Evolutionary conservation across 2,888 invertebrate species (phyloP).

Genomic region (Eurytoma californica): DNA sequence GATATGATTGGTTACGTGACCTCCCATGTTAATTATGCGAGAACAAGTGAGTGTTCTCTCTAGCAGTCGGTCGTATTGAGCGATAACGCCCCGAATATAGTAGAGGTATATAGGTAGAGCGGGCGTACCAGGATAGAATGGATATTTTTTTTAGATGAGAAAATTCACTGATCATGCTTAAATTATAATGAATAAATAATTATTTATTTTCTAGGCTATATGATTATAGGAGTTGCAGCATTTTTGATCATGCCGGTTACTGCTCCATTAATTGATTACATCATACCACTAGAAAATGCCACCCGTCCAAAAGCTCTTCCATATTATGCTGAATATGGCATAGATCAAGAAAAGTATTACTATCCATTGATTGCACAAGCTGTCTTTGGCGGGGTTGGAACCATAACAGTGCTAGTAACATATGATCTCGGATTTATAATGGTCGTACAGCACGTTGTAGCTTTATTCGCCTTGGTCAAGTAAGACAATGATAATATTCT

Average conservation of each 20-base stretch:
- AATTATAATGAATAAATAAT: too few relatives aligned
- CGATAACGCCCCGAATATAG: too few relatives aligned
- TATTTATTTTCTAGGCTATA: neutral
- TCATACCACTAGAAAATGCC: slow-evolving; percentile 17
- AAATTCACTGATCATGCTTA: too few relatives aligned
- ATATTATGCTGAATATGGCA: slow-evolving; percentile 38
- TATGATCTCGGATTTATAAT: slow-evolving; percentile 26
- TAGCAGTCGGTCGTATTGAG: too few relatives aligned
- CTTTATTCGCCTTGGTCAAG: slow-evolving; percentile 17
- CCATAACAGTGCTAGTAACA: neutral
- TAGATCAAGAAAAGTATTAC: slow-evolving; percentile 32
- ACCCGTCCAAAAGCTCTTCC: slow-evolving; percentile 24
- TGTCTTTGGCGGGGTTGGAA: slow-evolving; percentile 4
- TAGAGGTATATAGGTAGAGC: too few relatives aligned
- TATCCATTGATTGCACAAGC: slow-evolving; percentile 31
- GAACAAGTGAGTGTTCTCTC: too few relatives aligned
- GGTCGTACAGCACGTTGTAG: slow-evolving; percentile 9
- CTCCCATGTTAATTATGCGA: too few relatives aligned
- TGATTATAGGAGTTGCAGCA: neutral
- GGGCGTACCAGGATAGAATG: too few relatives aligned
- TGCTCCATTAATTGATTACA: slow-evolving; percentile 11
- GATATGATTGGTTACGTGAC: too few relatives aligned
- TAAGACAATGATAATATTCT: neutral
- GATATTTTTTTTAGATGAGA: too few relatives aligned
- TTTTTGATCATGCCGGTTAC: slow-evolving; percentile 2